Evolutionary conservation across 1,140 invertebrate genomes (phyloP).

Genomic region (silkworm (Bombyx mori)): ASM3026992v2 NC_085107.1:19433501-19434000

Average conservation of each 20-base stretch:
- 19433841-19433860: slow-evolving; percentile 85
- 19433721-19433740: too few relatives aligned
- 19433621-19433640: too few relatives aligned
- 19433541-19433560: slow-evolving; percentile 66
- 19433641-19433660: too few relatives aligned
- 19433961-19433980: slow-evolving; percentile 1
- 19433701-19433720: too few relatives aligned
- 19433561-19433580: too few relatives aligned
- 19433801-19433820: slow-evolving; percentile 82
- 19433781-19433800: too few relatives aligned
- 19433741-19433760: too few relatives aligned
- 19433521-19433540: slow-evolving; percentile 64
- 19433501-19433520: slow-evolving; percentile 37
- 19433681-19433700: too few relatives aligned
- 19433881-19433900: slow-evolving; percentile 69
- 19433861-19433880: slow-evolving; percentile 74
- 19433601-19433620: too few relatives aligned
- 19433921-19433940: slow-evolving; percentile 44
- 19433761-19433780: too few relatives aligned
- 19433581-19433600: too few relatives aligned
- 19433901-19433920: slow-evolving; percentile 79
- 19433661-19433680: too few relatives aligned
- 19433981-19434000: neutral
- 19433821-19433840: slow-evolving; percentile 77
- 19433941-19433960: slow-evolving; percentile 64